Percentiles rank a stretch among this genome's conserved stretches.
phyloP scores from a whole-genome alignment of 2,797 vertebrate genomes.

The Pseudopleuronectes americanus region DNA sequence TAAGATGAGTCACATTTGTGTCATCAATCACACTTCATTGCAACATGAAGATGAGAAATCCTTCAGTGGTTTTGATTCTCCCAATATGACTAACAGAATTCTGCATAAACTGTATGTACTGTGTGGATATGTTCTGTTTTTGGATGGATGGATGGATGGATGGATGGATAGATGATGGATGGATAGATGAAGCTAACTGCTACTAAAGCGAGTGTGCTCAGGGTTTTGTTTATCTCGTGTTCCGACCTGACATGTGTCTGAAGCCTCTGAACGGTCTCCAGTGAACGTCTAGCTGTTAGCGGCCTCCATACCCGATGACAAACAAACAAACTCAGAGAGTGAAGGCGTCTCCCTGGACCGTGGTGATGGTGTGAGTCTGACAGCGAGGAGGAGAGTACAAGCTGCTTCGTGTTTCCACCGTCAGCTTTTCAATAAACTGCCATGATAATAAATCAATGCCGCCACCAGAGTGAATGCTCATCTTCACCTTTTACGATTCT shows the following conservation, averaged over 20 bases:
- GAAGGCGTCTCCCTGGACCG: slow-evolving; percentile 39
- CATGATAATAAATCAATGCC: slow-evolving; percentile 36
- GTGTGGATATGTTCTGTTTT: background rate
- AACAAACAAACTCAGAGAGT: slow-evolving; percentile 53
- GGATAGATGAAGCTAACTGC: too few relatives aligned
- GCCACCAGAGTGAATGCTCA: background rate
- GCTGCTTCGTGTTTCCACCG: slow-evolving; percentile 30
- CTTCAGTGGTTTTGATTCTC: background rate
- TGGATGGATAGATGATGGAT: too few relatives aligned
- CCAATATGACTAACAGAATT: background rate
- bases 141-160: too few relatives aligned
- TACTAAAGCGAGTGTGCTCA: background rate
- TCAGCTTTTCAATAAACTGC: slow-evolving; percentile 37
- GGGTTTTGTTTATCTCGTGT: background rate
- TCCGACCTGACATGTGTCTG: slow-evolving; percentile 19
- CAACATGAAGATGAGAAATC: background rate
- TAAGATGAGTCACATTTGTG: slow-evolving; percentile 4
- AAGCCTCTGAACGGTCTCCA: slow-evolving; percentile 27
- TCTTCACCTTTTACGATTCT: slow-evolving; percentile 1
- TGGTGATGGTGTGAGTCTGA: slow-evolving; percentile 37
- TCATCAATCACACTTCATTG: background rate
- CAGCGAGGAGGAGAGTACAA: slow-evolving; percentile 18
- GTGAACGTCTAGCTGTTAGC: slow-evolving; percentile 34
- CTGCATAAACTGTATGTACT: background rate
- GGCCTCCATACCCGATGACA: slow-evolving; percentile 35